phyloP scores from a whole-genome alignment of 2,113 vertebrate genomes.

The Platichthys stellatus region DNA sequence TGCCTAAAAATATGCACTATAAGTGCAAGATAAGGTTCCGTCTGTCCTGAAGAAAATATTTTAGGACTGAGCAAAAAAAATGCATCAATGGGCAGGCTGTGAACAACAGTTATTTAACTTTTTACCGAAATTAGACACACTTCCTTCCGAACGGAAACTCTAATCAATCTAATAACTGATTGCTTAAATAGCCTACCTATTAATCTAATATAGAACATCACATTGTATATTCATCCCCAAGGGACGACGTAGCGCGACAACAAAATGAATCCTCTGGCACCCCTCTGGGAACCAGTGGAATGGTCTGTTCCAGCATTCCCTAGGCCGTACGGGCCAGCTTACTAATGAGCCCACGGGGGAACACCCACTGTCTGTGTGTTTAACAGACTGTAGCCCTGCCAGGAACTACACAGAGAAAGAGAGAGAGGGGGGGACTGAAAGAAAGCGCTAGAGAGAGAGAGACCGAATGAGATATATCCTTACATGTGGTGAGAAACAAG shows the following conservation, averaged over 20 bases:
- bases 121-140: conserved; percentile 26
- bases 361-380: conserved; percentile 71
- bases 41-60: not conserved
- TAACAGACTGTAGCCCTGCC: conserved; percentile 75
- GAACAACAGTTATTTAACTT: conserved; percentile 40
- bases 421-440: conserved; percentile 9
- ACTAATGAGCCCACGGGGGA: conserved; percentile 84
- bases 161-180: conserved; percentile 47
- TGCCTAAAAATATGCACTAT: not conserved
- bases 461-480: conserved; percentile 42
- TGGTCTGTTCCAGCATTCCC: conserved; percentile 75
- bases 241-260: conserved; percentile 44
- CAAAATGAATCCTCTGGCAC: conserved; percentile 70
- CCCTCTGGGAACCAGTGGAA: conserved; percentile 69
- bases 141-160: conserved; percentile 33
- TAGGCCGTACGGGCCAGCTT: conserved; percentile 62
- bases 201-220: conserved; percentile 68
- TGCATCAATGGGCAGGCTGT: conserved; percentile 17
- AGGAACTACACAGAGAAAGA: conserved; percentile 66
- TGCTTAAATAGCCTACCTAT: conserved; percentile 56
- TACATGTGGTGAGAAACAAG: conserved; percentile 67
- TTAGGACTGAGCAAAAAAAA: not conserved
- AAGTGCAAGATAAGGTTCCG: no score
- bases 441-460: conserved; percentile 9
- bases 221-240: conserved; percentile 55